These are phyloP conservation scores for Drosophila tristis DNA, from an alignment of 1,140 invertebrate species.

Conservation along the genomic window DNA sequence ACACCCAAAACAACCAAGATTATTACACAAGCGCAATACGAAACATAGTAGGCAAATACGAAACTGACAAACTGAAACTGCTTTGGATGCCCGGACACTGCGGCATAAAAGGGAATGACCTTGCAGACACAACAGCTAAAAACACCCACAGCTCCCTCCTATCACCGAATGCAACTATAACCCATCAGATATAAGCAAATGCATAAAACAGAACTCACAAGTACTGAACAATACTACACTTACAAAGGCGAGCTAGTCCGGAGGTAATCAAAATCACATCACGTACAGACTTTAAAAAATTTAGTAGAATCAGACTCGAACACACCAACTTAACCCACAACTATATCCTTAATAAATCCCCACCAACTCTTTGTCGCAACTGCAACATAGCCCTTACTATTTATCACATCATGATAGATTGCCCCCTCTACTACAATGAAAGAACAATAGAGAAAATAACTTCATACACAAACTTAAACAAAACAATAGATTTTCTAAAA, in stretches of 20 bases:
- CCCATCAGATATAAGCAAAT: constrained; percentile 5
- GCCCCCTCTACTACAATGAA: constrained; percentile 6
- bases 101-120: constrained; percentile 11
- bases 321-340: constrained; percentile 14
- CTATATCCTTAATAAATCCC: constrained; percentile 8
- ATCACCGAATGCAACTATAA: constrained; percentile 10
- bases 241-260: constrained; percentile 1
- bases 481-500: too few relatives aligned
- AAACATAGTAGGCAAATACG: constrained; percentile 9
- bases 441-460: constrained; percentile 16
- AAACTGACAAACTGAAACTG: constrained; percentile 3
- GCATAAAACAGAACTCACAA: constrained; percentile 12
- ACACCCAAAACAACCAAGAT: constrained; percentile 4
- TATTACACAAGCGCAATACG: constrained; percentile 3
- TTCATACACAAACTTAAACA: constrained; percentile 10
- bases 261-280: not conserved
- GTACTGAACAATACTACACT: not conserved
- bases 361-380: not conserved
- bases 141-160: constrained; percentile 9
- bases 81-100: constrained; percentile 14
- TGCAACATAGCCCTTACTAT: constrained; percentile 10
- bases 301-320: constrained; percentile 12
- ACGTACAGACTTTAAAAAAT: constrained; percentile 1
- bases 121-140: constrained; percentile 8
- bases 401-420: constrained; percentile 1